phyloP scores from a whole-genome alignment of 2,888 invertebrate genomes.

The Marasmarcha lunaedactyla region DNA sequence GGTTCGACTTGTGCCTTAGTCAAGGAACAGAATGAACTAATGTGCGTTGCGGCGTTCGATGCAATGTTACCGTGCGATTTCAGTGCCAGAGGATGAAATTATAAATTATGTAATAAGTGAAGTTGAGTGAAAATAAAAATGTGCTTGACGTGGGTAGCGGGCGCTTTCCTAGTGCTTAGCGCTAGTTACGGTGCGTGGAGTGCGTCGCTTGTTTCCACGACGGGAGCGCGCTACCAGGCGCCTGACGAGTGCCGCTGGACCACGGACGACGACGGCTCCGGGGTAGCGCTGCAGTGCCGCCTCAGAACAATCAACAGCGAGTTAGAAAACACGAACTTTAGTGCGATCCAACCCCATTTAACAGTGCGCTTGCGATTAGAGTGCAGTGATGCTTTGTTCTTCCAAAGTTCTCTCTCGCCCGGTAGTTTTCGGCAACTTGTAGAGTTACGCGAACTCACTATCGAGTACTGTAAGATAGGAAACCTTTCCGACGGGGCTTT shows the following conservation, averaged over 20 bases:
- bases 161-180: constrained; percentile 51
- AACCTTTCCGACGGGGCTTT: constrained; percentile 87
- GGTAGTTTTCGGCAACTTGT: constrained; percentile 82
- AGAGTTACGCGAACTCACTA: constrained; percentile 81
- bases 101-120: constrained; percentile 60
- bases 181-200: constrained; percentile 46
- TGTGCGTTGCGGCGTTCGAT: constrained; percentile 27
- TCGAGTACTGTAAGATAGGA: constrained; percentile 87
- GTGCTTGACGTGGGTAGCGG: constrained; percentile 50
- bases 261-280: constrained; percentile 74
- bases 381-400: constrained; percentile 84
- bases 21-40: constrained; percentile 42
- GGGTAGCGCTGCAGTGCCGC: constrained; percentile 79
- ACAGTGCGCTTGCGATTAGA: constrained; percentile 81
- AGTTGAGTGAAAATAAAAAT: constrained; percentile 44
- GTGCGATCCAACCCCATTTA: constrained; percentile 85
- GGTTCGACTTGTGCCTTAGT: constrained; percentile 52
- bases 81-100: constrained; percentile 44
- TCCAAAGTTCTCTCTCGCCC: constrained; percentile 82
- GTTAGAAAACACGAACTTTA: constrained; percentile 84
- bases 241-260: constrained; percentile 87
- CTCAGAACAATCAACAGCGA: constrained; percentile 84
- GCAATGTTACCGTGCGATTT: constrained; percentile 44
- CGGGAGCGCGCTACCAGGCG: constrained; percentile 78
- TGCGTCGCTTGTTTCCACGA: constrained; percentile 59